A percentile compares a stretch with the other conserved stretches of the same genome.
Conservation (phyloP, 2,797 vertebrate species). For the Hypotaenidia okinawae region DNA sequence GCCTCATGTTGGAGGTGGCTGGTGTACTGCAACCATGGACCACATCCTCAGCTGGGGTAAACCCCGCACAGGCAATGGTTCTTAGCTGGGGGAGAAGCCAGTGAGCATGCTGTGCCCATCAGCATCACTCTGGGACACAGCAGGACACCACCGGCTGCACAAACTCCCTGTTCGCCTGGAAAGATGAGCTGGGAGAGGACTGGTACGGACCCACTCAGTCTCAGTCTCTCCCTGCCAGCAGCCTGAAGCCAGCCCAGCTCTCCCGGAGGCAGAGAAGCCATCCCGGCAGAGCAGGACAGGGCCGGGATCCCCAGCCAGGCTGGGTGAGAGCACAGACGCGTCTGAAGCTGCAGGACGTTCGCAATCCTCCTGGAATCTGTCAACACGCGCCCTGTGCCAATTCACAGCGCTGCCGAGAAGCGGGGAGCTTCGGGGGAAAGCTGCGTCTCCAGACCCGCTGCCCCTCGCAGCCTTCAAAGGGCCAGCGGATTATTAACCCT, state of each 20-base stretch:
- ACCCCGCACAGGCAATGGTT: accelerated
- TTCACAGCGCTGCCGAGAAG: neutral
- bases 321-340: neutral
- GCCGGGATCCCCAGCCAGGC: neutral
- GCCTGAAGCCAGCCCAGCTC: neutral
- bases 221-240: accelerated
- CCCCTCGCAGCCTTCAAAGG: neutral
- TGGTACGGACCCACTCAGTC: accelerated
- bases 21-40: accelerated
- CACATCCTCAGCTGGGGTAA: accelerated
- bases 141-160: accelerated
- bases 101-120: accelerated
- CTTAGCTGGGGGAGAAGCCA: accelerated
- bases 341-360: neutral
- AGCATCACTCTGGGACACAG: neutral
- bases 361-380: neutral
- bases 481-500: neutral
- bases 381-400: neutral
- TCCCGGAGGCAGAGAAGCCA: neutral
- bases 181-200: neutral
- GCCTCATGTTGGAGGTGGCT: accelerated
- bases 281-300: neutral
- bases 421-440: neutral
- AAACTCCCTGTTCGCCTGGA: accelerated
- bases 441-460: neutral